Percentiles rank a stretch among this genome's conserved stretches.
Evolutionary conservation across 2,888 invertebrate genomes (phyloP).

Genomic region (Papilio elwesi): DNA sequence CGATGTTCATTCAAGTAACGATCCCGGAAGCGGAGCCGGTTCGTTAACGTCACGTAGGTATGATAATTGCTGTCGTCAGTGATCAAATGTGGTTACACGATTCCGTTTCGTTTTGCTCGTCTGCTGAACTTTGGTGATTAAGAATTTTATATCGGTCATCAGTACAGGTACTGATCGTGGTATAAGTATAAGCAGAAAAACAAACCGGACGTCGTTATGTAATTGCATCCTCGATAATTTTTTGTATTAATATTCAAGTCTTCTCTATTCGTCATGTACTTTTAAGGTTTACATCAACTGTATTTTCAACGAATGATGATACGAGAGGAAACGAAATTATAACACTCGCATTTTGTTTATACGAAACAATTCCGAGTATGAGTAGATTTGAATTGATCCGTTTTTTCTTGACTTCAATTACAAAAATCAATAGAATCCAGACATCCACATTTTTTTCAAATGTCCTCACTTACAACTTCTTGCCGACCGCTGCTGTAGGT

Average conservation of each 20-base stretch:
- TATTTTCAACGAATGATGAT: too few relatives aligned
- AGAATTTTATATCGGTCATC: conserved; percentile 20
- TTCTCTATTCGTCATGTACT: not conserved
- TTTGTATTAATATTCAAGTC: conserved; percentile 3
- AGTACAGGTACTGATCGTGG: not conserved
- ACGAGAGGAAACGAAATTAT: too few relatives aligned
- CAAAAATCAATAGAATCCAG: too few relatives aligned
- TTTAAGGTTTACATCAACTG: conserved; percentile 17
- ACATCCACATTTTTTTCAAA: too few relatives aligned
- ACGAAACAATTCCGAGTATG: too few relatives aligned
- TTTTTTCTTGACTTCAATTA: too few relatives aligned
- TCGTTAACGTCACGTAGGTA: conserved; percentile 76
- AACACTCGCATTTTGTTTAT: too few relatives aligned
- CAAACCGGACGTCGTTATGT: conserved; percentile 25
- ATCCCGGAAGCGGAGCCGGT: conserved; percentile 82
- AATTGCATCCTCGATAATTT: conserved; percentile 19
- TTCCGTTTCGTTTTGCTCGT: conserved; percentile 17
- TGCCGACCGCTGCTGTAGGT: too few relatives aligned
- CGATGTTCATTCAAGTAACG: conserved; percentile 77
- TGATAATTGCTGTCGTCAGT: conserved; percentile 75
- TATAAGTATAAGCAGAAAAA: conserved; percentile 5
- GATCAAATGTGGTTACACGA: conserved; percentile 60
- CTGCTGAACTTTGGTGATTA: conserved; percentile 24
- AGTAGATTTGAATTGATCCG: too few relatives aligned
- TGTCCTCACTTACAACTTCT: too few relatives aligned